These are phyloP conservation scores for Cotesia glomerata DNA, from an alignment of 1,140 invertebrate species.

Conservation along the genomic window DNA sequence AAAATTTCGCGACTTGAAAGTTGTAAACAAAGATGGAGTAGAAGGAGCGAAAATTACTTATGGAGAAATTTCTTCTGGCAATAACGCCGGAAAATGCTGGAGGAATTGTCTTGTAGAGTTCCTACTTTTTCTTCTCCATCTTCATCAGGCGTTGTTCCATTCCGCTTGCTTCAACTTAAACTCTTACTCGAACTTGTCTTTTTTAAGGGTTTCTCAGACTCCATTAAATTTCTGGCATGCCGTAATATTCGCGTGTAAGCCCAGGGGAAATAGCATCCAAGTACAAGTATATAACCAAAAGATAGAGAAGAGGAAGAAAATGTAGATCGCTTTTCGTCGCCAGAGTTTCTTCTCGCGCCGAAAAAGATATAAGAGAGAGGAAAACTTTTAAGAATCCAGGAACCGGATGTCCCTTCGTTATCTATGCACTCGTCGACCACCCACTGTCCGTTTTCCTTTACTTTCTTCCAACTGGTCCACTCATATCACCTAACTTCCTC, in stretches of 20 bases:
- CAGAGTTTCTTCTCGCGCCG: background rate
- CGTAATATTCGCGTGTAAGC: conserved; percentile 18
- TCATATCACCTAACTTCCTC: too few species aligned
- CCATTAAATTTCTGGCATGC: conserved; percentile 21
- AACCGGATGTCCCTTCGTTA: conserved; percentile 16
- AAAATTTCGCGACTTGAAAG: too few species aligned
- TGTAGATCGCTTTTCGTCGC: background rate
- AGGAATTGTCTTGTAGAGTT: background rate
- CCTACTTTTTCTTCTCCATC: conserved; percentile 8
- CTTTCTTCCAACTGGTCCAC: too few species aligned
- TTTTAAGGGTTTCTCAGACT: background rate
- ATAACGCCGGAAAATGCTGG: background rate
- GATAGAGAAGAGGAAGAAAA: background rate
- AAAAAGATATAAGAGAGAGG: too few species aligned
- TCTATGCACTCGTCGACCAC: conserved; percentile 5
- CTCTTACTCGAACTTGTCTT: too few species aligned
- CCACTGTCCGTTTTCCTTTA: background rate
- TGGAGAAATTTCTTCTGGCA: background rate
- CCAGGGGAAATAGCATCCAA: background rate
- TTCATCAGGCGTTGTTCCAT: background rate
- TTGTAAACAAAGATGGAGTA: background rate
- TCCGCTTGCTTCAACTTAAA: too few species aligned
- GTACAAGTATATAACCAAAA: too few species aligned
- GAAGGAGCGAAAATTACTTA: background rate
- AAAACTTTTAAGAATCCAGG: conserved; percentile 22